These are phyloP conservation scores for Hucho hucho DNA, from an alignment of 2,113 vertebrate genomes.

Conservation along the genomic window DNA sequence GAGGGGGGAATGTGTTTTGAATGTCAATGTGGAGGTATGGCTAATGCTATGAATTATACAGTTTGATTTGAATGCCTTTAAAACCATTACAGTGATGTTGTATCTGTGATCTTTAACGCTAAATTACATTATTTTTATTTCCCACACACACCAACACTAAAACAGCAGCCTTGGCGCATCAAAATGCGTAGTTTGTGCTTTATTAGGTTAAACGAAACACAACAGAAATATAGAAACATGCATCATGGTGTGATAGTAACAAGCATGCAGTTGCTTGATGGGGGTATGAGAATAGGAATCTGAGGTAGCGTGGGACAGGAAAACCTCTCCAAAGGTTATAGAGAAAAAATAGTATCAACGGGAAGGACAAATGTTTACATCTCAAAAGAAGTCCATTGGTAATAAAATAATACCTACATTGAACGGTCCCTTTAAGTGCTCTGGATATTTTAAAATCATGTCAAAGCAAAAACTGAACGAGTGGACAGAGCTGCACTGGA, in stretches of 20 bases:
- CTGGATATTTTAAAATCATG: slow-evolving; percentile 41
- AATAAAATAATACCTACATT: slow-evolving; percentile 57
- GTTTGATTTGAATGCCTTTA: not conserved
- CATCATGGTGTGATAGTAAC: slow-evolving; percentile 66
- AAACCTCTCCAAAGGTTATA: slow-evolving; percentile 47
- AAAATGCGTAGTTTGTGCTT: slow-evolving; percentile 67
- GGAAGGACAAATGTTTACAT: slow-evolving; percentile 44
- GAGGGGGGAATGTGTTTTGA: not conserved
- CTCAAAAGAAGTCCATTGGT: slow-evolving; percentile 54
- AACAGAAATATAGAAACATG: slow-evolving; percentile 76
- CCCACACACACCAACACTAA: not conserved
- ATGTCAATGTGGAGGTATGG: not conserved
- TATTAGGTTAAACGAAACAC: slow-evolving; percentile 72
- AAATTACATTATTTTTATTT: too few relatives aligned
- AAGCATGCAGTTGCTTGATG: slow-evolving; percentile 59
- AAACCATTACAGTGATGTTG: too few relatives aligned
- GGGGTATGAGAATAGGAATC: slow-evolving; percentile 57
- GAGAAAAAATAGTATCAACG: slow-evolving; percentile 40
- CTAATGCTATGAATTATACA: not conserved
- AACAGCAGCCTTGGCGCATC: slow-evolving; percentile 8
- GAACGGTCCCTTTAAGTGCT: not conserved
- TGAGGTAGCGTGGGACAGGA: slow-evolving; percentile 72
- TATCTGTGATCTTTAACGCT: too few relatives aligned
- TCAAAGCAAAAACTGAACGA: slow-evolving; percentile 38
- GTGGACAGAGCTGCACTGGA: not conserved